These are phyloP conservation scores for Ophion costatus DNA, from an alignment of 2,888 invertebrate genomes.

Conservation along the genomic window DNA sequence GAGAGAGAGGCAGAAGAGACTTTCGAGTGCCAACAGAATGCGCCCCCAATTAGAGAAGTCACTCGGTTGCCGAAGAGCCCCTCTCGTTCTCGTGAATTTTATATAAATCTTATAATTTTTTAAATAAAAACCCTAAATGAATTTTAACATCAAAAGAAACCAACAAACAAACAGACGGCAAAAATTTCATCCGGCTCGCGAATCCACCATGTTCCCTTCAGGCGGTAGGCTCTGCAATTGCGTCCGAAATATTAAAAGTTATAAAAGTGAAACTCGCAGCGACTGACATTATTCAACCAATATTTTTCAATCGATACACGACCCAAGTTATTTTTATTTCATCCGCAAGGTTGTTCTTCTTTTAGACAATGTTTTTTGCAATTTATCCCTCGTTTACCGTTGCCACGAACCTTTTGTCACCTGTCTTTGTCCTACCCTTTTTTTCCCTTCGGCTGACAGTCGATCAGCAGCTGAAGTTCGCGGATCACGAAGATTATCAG, in stretches of 20 bases:
- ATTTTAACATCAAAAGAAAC: not conserved
- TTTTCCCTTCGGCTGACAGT: not conserved
- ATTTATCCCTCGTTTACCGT: not conserved
- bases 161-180: too few relatives aligned
- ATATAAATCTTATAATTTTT: slow-evolving; percentile 18
- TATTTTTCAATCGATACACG: slow-evolving; percentile 7
- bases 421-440: not conserved
- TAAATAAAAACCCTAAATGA: too few relatives aligned
- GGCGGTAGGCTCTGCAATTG: not conserved
- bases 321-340: slow-evolving; percentile 2
- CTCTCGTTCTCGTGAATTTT: slow-evolving; percentile 72
- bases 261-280: not conserved
- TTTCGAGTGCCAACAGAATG: slow-evolving; percentile 48
- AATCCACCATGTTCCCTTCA: not conserved
- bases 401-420: not conserved
- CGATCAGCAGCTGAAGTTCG: not conserved
- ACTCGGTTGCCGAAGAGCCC: slow-evolving; percentile 39
- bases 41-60: slow-evolving; percentile 64
- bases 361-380: not conserved
- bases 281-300: not conserved
- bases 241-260: not conserved
- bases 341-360: slow-evolving; percentile 12
- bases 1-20: not conserved
- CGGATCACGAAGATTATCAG: not conserved
- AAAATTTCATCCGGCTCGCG: not conserved